phyloP scores from a whole-genome alignment of 2,113 vertebrate genomes.

The Symphodus melops region DNA sequence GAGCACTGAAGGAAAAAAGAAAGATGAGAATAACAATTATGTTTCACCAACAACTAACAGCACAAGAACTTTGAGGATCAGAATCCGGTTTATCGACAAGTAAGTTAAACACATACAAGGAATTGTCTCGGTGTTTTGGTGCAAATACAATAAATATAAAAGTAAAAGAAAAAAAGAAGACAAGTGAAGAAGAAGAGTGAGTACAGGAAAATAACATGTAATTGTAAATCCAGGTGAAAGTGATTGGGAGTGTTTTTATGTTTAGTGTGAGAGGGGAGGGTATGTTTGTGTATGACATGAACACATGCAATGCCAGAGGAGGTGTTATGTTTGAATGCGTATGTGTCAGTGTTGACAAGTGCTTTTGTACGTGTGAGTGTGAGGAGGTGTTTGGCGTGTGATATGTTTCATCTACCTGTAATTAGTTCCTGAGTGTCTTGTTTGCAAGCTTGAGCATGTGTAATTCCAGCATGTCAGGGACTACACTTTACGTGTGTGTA shows the following conservation, averaged over 20 bases:
- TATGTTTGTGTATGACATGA: slow-evolving; percentile 23
- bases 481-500: slow-evolving; percentile 2
- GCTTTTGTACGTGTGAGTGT: slow-evolving; percentile 16
- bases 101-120: too few relatives aligned
- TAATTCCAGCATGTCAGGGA: slow-evolving; percentile 7
- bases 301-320: slow-evolving; percentile 15
- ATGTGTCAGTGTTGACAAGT: slow-evolving; percentile 18
- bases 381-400: slow-evolving; percentile 19
- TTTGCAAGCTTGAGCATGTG: slow-evolving; percentile 29
- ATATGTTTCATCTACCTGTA: slow-evolving; percentile 29
- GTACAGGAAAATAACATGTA: neutral
- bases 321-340: slow-evolving; percentile 23
- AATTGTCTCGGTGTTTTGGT: too few relatives aligned
- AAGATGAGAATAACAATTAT: neutral
- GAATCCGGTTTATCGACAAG: too few relatives aligned
- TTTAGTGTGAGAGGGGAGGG: neutral
- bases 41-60: neutral
- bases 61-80: neutral
- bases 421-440: slow-evolving; percentile 14
- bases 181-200: too few relatives aligned
- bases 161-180: too few relatives aligned
- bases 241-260: neutral
- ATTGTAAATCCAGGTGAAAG: neutral
- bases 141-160: too few relatives aligned
- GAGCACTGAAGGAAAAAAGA: slow-evolving; percentile 63